Percentiles rank a stretch among this genome's conserved stretches.
Conservation (phyloP, 2,113 vertebrate species). For the Thymallus thymallus region DNA sequence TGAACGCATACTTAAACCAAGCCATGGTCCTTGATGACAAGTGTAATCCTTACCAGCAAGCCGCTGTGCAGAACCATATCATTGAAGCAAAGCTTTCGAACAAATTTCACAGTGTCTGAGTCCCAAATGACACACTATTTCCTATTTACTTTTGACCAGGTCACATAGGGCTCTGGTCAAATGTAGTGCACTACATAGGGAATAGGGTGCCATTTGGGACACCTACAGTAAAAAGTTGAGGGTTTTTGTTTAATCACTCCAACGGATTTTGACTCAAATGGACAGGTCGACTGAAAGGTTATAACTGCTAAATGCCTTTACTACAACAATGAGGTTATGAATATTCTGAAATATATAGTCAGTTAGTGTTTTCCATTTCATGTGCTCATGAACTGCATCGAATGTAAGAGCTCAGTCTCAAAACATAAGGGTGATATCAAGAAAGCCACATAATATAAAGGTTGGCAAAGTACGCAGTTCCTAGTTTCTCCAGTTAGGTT, state of each 20-base stretch:
- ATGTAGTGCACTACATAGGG: too few relatives aligned
- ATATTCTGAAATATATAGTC: conserved; percentile 2
- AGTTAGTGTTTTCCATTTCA: background rate
- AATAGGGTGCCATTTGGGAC: too few relatives aligned
- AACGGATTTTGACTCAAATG: conserved; percentile 9
- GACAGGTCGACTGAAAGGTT: conserved; percentile 23
- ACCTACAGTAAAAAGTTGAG: background rate
- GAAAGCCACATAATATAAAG: background rate
- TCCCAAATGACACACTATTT: too few relatives aligned
- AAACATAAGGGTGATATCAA: background rate
- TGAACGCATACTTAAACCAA: conserved; percentile 23
- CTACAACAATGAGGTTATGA: background rate
- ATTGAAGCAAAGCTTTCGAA: conserved; percentile 5
- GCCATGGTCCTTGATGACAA: conserved; percentile 23
- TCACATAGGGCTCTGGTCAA: too few relatives aligned
- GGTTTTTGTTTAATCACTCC: conserved; percentile 16
- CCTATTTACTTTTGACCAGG: too few relatives aligned
- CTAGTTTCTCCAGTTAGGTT: too few relatives aligned
- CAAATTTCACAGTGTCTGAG: background rate
- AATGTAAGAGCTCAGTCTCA: background rate
- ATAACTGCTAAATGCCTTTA: conserved; percentile 21
- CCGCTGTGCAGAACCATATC: conserved; percentile 10
- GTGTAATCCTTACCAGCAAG: conserved; percentile 33
- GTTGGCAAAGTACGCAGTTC: background rate
- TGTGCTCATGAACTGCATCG: background rate